Percentiles rank a stretch among this genome's conserved stretches.
Evolutionary conservation across 2,888 invertebrate species (phyloP).

Genomic region (Chrysomela aeneicollis): DNA sequence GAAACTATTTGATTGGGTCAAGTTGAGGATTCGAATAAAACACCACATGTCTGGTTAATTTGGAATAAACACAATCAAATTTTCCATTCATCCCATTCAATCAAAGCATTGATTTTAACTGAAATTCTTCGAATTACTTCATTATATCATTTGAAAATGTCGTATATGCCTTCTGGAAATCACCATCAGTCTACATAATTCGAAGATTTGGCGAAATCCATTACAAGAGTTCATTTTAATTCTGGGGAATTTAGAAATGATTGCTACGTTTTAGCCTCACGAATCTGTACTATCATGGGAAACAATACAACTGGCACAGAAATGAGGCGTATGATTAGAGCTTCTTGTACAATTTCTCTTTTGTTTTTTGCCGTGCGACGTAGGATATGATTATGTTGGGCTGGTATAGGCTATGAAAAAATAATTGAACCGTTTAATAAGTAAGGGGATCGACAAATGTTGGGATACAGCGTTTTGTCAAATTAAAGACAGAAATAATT

Average conservation of each 20-base stretch:
- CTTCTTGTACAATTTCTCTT: conserved; percentile 34
- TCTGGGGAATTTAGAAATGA: conserved; percentile 34
- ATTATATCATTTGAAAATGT: no score
- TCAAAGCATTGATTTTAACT: no score
- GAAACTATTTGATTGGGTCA: no score
- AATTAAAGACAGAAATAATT: no score
- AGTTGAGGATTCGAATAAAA: no score
- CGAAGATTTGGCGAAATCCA: conserved; percentile 5
- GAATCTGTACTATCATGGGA: conserved; percentile 38
- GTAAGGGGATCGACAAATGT: no score
- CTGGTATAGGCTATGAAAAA: not conserved
- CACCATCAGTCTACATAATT: not conserved
- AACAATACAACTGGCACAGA: conserved; percentile 34
- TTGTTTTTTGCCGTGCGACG: conserved; percentile 23
- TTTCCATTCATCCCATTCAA: no score
- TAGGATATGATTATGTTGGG: not conserved
- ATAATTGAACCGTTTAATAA: not conserved
- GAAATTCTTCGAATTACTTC: no score
- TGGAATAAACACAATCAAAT: no score
- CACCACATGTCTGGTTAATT: no score
- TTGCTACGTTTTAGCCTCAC: conserved; percentile 35
- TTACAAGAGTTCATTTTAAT: conserved; percentile 33
- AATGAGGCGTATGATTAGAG: conserved; percentile 33
- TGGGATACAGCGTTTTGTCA: no score
- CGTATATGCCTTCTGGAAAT: no score